These are phyloP conservation scores for Gila orcuttii DNA, from an alignment of 2,113 vertebrate species.

Conservation along the genomic window DNA sequence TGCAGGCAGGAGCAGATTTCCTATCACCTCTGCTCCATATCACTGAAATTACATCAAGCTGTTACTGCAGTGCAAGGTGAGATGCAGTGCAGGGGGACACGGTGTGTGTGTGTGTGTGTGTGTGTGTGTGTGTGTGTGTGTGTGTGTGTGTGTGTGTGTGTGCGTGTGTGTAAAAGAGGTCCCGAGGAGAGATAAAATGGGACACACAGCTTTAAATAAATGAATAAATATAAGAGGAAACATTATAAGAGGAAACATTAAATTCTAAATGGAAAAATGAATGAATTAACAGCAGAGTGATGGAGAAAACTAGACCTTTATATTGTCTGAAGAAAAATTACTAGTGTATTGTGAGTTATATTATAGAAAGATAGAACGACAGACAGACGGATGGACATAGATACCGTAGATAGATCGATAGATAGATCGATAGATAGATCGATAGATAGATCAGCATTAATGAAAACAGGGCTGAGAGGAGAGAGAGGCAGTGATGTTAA, in stretches of 20 bases:
- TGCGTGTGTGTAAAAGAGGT: neutral
- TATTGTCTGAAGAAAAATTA: neutral
- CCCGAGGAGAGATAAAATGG: neutral
- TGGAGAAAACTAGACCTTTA: no score
- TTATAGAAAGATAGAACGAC: no score
- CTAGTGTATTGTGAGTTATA: neutral
- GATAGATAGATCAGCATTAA: neutral
- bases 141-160: neutral
- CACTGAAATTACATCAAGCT: neutral
- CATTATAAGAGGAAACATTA: no score
- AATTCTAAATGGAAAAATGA: no score
- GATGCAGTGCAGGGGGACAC: neutral
- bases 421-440: neutral
- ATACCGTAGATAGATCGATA: neutral
- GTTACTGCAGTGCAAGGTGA: slow-evolving; percentile 9
- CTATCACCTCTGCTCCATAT: slow-evolving; percentile 25
- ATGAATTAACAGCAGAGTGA: no score
- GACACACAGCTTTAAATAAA: no score
- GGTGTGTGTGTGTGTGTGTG: no score
- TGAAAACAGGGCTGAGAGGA: neutral
- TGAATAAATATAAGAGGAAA: no score
- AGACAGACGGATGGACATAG: neutral
- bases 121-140: no score
- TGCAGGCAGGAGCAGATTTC: slow-evolving; percentile 11
- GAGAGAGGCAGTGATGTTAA: neutral